These are phyloP conservation scores for Portunus trituberculatus DNA, from an alignment of 1,140 invertebrate species.

Conservation along the genomic window DNA sequence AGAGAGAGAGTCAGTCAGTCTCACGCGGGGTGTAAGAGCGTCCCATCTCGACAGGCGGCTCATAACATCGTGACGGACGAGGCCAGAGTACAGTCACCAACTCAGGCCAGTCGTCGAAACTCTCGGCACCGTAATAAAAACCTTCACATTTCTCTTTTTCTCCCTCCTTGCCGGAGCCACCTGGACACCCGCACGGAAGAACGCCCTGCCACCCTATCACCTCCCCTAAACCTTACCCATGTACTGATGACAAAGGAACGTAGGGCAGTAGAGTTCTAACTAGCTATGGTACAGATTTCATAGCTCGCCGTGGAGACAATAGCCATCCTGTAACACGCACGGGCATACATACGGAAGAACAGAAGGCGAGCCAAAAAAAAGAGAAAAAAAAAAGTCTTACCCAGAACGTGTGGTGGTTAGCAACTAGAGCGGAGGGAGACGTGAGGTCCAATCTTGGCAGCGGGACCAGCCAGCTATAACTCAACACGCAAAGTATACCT, in stretches of 20 bases:
- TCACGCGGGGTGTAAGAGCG: neutral
- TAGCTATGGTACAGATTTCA: neutral
- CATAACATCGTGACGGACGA: no score
- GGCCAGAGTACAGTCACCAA: no score
- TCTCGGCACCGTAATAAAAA: no score
- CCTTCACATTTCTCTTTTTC: neutral
- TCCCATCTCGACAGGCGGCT: neutral
- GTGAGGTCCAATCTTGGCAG: neutral
- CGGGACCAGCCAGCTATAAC: neutral
- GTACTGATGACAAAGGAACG: neutral
- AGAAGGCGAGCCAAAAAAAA: neutral
- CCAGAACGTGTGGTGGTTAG: neutral
- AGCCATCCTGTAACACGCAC: neutral
- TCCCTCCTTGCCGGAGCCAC: neutral
- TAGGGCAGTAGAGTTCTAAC: neutral
- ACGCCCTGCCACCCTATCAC: no score
- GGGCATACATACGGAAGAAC: neutral
- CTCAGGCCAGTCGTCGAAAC: no score
- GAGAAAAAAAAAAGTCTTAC: neutral
- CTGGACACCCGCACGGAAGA: neutral
- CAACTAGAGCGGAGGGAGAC: neutral
- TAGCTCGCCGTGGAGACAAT: neutral
- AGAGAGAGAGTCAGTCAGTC: slow-evolving; percentile 42
- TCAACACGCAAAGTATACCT: neutral
- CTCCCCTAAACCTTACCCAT: neutral